A percentile compares a stretch with the other conserved stretches of the same genome.
Evolutionary conservation across 1,140 invertebrate genomes (phyloP).

Genomic region (Sinonovacula constricta): DNA sequence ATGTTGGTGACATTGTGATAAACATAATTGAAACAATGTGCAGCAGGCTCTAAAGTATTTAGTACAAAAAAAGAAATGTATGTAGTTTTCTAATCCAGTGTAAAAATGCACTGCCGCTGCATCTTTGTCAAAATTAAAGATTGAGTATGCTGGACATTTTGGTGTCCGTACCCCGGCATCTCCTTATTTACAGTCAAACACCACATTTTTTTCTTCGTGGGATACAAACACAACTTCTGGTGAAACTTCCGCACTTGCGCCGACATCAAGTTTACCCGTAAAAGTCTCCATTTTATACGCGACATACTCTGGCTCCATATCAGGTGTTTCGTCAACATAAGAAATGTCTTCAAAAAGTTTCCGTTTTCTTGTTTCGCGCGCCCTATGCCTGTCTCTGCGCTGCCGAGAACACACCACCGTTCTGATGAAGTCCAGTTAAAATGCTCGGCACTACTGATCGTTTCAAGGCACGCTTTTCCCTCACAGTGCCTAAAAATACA

Average conservation of each 20-base stretch:
- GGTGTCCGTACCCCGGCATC: conserved; percentile 6
- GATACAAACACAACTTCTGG: too few relatives aligned
- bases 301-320: neutral
- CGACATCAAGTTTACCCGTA: neutral
- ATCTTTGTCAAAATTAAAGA: conserved; percentile 30
- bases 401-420: neutral
- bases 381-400: neutral
- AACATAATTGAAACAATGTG: conserved; percentile 33
- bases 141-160: neutral
- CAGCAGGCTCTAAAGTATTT: conserved; percentile 45
- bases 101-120: conserved; percentile 38
- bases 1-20: conserved; percentile 36
- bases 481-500: neutral
- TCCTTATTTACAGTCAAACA: too few relatives aligned
- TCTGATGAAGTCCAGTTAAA: neutral
- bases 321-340: too few relatives aligned
- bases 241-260: neutral
- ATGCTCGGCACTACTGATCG: conserved; percentile 12
- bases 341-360: conserved; percentile 4
- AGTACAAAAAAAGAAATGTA: conserved; percentile 51
- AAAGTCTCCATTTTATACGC: neutral
- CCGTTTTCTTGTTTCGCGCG: neutral
- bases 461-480: neutral
- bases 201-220: neutral
- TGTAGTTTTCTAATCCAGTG: conserved; percentile 40